Percentiles rank a stretch among this genome's conserved stretches.
Evolutionary conservation across 2,113 vertebrate genomes (phyloP).

Genomic region (Numida meleagris): DNA sequence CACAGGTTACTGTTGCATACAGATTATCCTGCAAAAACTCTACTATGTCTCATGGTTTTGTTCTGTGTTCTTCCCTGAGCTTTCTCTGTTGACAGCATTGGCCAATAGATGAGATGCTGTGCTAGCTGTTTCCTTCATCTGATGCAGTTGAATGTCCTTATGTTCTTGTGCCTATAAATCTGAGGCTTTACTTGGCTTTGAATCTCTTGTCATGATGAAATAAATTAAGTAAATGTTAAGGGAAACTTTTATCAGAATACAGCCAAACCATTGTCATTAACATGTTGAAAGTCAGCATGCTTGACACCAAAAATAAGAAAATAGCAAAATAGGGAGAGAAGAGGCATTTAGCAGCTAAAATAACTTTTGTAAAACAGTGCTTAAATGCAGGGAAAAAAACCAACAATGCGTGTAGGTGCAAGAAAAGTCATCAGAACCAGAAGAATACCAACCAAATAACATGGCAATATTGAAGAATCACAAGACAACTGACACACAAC

Average conservation of each 20-base stretch:
- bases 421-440: not conserved
- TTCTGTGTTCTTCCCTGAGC: not conserved
- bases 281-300: no score
- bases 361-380: not conserved
- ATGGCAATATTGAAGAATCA: not conserved
- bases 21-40: not conserved
- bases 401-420: not conserved
- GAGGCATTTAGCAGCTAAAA: not conserved
- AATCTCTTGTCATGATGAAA: not conserved
- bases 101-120: not conserved
- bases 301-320: not conserved
- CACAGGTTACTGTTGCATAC: not conserved
- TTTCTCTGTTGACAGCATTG: not conserved
- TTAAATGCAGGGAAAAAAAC: not conserved
- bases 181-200: not conserved
- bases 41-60: not conserved
- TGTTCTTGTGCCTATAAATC: not conserved
- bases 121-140: not conserved
- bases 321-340: not conserved
- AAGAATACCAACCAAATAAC: not conserved
- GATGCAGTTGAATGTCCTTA: not conserved
- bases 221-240: not conserved
- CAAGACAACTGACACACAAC: not conserved
- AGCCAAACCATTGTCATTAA: not conserved
- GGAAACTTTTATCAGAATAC: not conserved